These are phyloP conservation scores for Nannospalax galili DNA, from an alignment of 2,113 vertebrate genomes.

Conservation along the genomic window DNA sequence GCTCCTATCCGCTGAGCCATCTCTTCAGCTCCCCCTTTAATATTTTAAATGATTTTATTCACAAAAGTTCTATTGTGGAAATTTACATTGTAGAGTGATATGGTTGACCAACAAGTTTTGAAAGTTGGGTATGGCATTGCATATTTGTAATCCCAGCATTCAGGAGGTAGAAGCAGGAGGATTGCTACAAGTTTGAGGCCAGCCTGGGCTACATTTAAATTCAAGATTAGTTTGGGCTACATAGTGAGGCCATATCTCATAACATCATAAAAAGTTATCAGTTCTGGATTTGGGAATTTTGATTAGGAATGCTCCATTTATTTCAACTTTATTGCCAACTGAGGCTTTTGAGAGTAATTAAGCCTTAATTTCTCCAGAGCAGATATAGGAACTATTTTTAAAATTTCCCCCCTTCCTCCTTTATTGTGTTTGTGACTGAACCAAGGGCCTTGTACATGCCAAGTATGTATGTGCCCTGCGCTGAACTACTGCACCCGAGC, in stretches of 20 bases:
- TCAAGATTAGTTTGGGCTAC: too few relatives aligned
- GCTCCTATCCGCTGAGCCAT: too few relatives aligned
- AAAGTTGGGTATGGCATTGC: background rate
- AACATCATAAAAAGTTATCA: too few relatives aligned
- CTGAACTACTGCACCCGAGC: background rate
- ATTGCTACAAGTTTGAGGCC: too few relatives aligned
- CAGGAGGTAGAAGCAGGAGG: too few relatives aligned
- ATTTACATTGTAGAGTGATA: background rate
- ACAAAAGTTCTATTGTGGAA: background rate
- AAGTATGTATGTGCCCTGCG: background rate
- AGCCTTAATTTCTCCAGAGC: slow-evolving; percentile 26
- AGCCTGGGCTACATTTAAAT: too few relatives aligned
- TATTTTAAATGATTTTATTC: background rate
- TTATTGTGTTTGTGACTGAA: background rate
- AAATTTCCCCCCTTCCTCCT: background rate
- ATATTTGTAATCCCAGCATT: background rate
- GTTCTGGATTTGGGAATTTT: background rate
- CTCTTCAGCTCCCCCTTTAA: too few relatives aligned
- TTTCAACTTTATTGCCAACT: background rate
- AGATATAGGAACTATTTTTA: slow-evolving; percentile 9
- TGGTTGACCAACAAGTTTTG: background rate
- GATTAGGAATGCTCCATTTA: background rate
- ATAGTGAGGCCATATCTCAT: too few relatives aligned
- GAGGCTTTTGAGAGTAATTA: background rate
- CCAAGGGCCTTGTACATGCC: background rate